Base-by-base conservation (phyloP, 2,888 invertebrate species). In the Phortica okadai region DNA sequence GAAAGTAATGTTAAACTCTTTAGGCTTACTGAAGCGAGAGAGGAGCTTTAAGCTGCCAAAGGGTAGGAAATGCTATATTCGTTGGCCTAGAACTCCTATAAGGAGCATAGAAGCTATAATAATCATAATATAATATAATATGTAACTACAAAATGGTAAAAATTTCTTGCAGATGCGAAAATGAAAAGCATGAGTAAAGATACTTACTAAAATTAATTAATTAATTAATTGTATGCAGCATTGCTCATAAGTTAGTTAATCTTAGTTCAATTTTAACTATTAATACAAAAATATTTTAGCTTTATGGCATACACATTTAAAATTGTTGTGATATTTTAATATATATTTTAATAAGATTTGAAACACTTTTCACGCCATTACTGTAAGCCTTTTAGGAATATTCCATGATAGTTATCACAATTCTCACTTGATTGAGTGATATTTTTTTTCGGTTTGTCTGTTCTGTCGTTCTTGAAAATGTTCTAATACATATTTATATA, bases 401-500 rank as follows among this genome's bases (percentile, higher is more conserved):
- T 72, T 76, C 11, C 41, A 62, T 76, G 64, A 64, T 76, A 16
- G 42, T 16, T 76, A 73, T 76, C 76, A 74, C 76, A 73, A 76
- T 74, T 67, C 25, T 72, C 70, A 54, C 50, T 8, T 59, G 7
- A 33, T 56, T 25, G 56, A 72, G 70, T 72, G 70, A 72, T 59
- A 75, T 59, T 75, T 42, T 45, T 8, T 50, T 58, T n/a, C 8
- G 21, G 50, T 59, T 25, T 70, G n/a, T 45, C 21, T 69, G 16
- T 45, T 45, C 59, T 54, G 6, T 62, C 25, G 2, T 73, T 25
- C 6, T 73, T 59, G 14, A 21, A 5, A 11, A 42, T 58, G 10
- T 44, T 45, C 10, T 44, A 42, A 11, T 14, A 64, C 7, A 1
- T 74, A n/a, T n/a, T n/a, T n/a, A 58, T 72, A 7, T 41, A 44